Conservation (phyloP, 2,888 invertebrate species). For the Clunio marinus region DNA sequence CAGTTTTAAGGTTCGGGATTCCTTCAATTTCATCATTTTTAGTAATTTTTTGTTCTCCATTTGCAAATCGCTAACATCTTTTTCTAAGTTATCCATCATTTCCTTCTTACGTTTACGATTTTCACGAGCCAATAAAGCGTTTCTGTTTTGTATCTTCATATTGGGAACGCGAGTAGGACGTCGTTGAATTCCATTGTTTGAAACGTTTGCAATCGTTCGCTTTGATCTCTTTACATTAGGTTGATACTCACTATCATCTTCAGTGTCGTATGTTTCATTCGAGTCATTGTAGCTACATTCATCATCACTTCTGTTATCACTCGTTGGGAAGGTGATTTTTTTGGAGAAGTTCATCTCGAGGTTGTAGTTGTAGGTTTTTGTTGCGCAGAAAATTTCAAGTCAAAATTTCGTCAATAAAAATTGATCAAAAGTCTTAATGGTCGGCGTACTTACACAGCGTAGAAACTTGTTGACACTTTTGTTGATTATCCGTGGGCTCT, state of each 20-base stretch:
- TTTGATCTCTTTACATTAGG: not conserved
- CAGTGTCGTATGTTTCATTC: conserved; percentile 21
- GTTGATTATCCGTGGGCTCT: not conserved
- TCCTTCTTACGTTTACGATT: conserved; percentile 61
- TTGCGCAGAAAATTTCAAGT: conserved; percentile 32
- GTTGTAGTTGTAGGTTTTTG: not conserved
- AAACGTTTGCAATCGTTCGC: not conserved
- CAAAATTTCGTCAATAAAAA: conserved; percentile 33
- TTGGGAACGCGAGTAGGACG: conserved; percentile 48
- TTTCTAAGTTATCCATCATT: conserved; percentile 57
- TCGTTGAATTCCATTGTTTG: conserved; percentile 44
- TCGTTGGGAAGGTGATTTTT: not conserved
- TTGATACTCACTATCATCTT: conserved; percentile 28
- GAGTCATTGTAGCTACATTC: conserved; percentile 24
- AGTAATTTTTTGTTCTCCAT: conserved; percentile 53
- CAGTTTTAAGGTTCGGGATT: conserved; percentile 52
- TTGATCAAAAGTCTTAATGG: conserved; percentile 29
- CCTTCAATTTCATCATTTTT: conserved; percentile 53
- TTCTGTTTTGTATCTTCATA: conserved; percentile 51
- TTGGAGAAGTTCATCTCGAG: conserved; percentile 16
- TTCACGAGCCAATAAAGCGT: conserved; percentile 60
- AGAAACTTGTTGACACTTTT: not conserved
- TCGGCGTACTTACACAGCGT: conserved; percentile 32
- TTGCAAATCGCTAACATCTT: conserved; percentile 51
- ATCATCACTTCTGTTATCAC: not conserved